These are phyloP conservation scores for Delichon dasypus DNA, from an alignment of 2,797 vertebrate genomes.

Conservation along the genomic window DNA sequence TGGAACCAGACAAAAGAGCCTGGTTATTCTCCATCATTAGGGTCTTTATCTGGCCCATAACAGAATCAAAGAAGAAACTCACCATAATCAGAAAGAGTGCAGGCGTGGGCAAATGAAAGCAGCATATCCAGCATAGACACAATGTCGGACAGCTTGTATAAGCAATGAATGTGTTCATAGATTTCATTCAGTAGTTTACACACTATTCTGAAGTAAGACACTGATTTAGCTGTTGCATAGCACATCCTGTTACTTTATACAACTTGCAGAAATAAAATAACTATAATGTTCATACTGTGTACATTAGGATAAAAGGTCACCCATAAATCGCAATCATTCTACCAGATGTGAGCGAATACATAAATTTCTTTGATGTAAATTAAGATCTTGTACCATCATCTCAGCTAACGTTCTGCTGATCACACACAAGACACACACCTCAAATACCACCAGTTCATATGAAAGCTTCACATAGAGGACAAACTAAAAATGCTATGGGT, in stretches of 20 bases:
- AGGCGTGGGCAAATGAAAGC: slow-evolving; percentile 89
- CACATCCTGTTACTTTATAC: background rate
- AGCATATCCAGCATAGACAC: slow-evolving; percentile 99
- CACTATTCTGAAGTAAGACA: slow-evolving; percentile 83
- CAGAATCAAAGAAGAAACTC: slow-evolving; percentile 45
- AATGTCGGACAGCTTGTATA: slow-evolving; percentile 93
- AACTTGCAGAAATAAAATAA: background rate
- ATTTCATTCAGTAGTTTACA: slow-evolving; percentile 88
- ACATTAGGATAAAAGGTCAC: background rate
- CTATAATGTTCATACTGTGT: background rate
- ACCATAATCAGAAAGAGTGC: slow-evolving; percentile 94
- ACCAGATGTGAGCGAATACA: background rate
- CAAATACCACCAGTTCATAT: background rate
- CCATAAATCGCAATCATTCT: background rate
- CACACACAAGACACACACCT: background rate
- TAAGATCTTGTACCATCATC: background rate
- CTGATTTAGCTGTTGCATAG: background rate
- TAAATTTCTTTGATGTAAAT: background rate
- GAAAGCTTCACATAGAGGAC: background rate
- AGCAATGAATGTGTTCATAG: slow-evolving; percentile 91
- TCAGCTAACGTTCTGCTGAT: background rate
- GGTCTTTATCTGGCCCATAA: background rate
- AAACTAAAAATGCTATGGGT: background rate
- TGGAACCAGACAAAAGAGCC: background rate
- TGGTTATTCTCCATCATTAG: background rate